Percentiles rank a stretch among this genome's conserved stretches.
Evolutionary conservation across 23 tunicate genomes (phyloP).

Genomic region (Corella eumyota): DNA sequence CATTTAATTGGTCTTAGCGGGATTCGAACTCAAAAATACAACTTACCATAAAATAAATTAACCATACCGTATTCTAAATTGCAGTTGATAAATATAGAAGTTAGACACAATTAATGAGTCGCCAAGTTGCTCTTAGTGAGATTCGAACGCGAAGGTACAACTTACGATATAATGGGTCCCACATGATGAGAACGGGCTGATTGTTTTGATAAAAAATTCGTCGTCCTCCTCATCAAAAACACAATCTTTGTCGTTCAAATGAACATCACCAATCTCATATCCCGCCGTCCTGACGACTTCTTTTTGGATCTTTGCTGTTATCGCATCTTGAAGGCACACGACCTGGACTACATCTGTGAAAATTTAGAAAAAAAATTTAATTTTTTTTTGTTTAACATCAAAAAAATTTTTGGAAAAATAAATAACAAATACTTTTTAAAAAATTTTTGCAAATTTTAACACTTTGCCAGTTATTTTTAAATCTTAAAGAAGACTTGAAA

Average conservation of each 20-base stretch:
- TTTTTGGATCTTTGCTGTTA: conserved; percentile 64
- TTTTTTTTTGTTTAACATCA: not conserved
- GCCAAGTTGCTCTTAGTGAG: too few relatives aligned
- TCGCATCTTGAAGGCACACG: conserved; percentile 41
- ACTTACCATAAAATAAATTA: too few relatives aligned
- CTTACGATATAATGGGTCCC: conserved; percentile 49
- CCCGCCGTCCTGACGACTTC: conserved; percentile 47
- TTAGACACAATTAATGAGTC: too few relatives aligned
- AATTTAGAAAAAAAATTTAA: too few relatives aligned
- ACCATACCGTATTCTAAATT: too few relatives aligned
- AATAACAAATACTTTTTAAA: not conserved
- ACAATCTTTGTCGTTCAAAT: conserved; percentile 63
- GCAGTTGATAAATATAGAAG: too few relatives aligned
- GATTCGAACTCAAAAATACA: too few relatives aligned
- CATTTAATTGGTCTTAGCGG: too few relatives aligned
- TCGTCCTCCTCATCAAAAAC: conserved; percentile 46
- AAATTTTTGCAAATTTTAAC: not conserved
- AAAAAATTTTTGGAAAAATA: not conserved
- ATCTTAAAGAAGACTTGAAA: too few relatives aligned
- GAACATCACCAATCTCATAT: conserved; percentile 36
- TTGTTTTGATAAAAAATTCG: conserved; percentile 29
- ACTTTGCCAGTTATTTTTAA: too few relatives aligned
- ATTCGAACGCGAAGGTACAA: too few relatives aligned
- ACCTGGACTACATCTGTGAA: conserved; percentile 76
- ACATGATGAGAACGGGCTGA: conserved; percentile 49